Evolutionary conservation across 2,113 vertebrate species (phyloP), one percentile per base, ranked within the genome.

Genomic region (Rhodinocichla rosea): DNA sequence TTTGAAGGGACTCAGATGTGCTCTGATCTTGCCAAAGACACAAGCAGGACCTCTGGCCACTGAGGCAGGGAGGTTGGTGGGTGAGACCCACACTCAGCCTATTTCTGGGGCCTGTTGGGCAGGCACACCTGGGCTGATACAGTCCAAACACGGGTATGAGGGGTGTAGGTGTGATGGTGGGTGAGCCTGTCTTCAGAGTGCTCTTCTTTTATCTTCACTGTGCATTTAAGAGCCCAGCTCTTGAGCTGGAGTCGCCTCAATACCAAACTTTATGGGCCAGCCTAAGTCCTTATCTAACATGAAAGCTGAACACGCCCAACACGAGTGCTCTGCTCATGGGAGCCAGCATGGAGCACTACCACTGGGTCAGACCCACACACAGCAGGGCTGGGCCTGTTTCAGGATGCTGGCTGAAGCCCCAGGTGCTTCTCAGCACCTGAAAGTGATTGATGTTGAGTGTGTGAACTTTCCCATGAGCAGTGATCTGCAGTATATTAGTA

Each of bases 391-490:
- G 24, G 2, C 53, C 52, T 84, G 0, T 60, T 23, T 60, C 50
- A 55, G 30, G 18, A 7, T 19, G 26, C 33, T 55, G n/a, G 6
- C 6, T 63, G 55, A 62, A 86, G 57, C n/a, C 63, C 35, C 35
- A 55, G 35, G 15, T 68, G 60, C 23, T 90, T 42, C 55, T 90
- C 50, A 62, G 21, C 55, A 24, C 32, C 26, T 32, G 7, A n/a
- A 49, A 45, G 7, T 28, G 49, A 7, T 42, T 68, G 47, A 55
- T 49, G 23, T 3, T 26, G 59, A 28, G 47, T 0, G 0, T 28
- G n/a, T 63, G 39, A 74, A 15, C 33, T 63, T 62, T 9, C 14
- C 33, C 2, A 0, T 37, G 7, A 81, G 26, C 23, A 56, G n/a
- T 2, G 2, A 56, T 82, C n/a, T 47, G 47, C 21, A 60, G 1